phyloP scores from a whole-genome alignment of 64 coral and sea anemone species.

The Catalaphyllia jardinei region DNA sequence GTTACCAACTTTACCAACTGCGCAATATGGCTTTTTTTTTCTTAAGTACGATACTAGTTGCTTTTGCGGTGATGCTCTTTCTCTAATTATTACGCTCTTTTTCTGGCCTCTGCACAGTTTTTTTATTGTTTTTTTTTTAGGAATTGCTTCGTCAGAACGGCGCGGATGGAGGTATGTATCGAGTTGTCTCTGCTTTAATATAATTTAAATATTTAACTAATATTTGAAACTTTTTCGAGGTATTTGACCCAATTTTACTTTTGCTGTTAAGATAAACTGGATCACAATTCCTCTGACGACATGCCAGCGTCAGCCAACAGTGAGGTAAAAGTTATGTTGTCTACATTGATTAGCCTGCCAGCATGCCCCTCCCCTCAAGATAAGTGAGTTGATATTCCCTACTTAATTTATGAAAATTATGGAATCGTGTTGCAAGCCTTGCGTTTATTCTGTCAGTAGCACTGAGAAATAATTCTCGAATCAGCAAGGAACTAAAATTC shows the following conservation, averaged over 20 bases:
- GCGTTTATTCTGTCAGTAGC: no score
- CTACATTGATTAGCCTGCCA: no score
- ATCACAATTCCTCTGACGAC: neutral
- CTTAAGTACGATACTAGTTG: no score
- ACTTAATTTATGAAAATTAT: no score
- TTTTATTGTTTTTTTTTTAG: neutral
- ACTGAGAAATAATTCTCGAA: no score
- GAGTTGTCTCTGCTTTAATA: neutral
- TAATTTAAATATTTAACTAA: neutral
- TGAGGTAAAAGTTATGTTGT: constrained; percentile 3
- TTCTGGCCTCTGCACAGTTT: no score
- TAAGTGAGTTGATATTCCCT: no score
- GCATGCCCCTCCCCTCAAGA: neutral
- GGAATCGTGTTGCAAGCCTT: no score
- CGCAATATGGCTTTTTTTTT: no score
- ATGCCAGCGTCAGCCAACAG: neutral
- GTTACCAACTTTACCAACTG: neutral
- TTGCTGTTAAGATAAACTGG: constrained; percentile 1
- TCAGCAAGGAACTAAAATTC: no score
- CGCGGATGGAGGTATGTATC: constrained; percentile 29
- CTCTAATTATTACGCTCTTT: no score
- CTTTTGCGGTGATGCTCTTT: no score
- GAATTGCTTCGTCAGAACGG: constrained; percentile 69
- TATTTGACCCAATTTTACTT: neutral
- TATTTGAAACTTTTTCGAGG: neutral